Conservation (phyloP, 2,888 invertebrate species). For the Dorcus hopei region DNA sequence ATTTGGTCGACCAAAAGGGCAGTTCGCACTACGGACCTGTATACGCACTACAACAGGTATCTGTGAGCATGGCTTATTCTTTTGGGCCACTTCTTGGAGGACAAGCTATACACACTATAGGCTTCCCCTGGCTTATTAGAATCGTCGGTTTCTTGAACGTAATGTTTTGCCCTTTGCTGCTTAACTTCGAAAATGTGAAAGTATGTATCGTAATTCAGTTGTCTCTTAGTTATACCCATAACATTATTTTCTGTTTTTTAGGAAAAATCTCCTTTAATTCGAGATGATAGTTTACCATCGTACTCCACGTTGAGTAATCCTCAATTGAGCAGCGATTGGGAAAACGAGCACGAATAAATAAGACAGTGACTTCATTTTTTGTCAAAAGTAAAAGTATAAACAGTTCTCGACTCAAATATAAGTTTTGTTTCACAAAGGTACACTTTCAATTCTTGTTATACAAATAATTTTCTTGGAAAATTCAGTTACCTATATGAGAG, state of each 20-base stretch:
- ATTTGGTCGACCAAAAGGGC: slow-evolving; percentile 62
- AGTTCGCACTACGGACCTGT: slow-evolving; percentile 70
- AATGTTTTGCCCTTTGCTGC: slow-evolving; percentile 64
- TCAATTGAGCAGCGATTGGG: slow-evolving; percentile 8
- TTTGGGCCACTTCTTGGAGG: slow-evolving; percentile 75
- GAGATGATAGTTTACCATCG: slow-evolving; percentile 12
- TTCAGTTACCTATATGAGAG: too few relatives aligned
- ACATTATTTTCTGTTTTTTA: slow-evolving; percentile 2
- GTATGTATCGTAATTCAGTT: not conserved
- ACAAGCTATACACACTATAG: slow-evolving; percentile 64
- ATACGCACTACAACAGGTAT: slow-evolving; percentile 80
- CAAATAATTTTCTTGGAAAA: too few relatives aligned
- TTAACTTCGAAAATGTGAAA: slow-evolving; percentile 45
- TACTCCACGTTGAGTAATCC: slow-evolving; percentile 12
- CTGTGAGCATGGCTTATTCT: slow-evolving; percentile 77
- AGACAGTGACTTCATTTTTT: too few relatives aligned
- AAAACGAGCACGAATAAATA: not conserved
- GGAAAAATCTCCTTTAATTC: slow-evolving; percentile 3
- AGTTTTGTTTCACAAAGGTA: too few relatives aligned
- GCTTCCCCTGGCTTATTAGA: slow-evolving; percentile 74
- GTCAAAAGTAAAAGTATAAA: too few relatives aligned
- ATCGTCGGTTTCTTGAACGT: slow-evolving; percentile 68
- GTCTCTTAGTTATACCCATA: not conserved
- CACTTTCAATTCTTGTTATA: too few relatives aligned
- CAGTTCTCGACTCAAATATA: too few relatives aligned